Conservation (phyloP, 2,888 invertebrate species). For the Empis livida region DNA sequence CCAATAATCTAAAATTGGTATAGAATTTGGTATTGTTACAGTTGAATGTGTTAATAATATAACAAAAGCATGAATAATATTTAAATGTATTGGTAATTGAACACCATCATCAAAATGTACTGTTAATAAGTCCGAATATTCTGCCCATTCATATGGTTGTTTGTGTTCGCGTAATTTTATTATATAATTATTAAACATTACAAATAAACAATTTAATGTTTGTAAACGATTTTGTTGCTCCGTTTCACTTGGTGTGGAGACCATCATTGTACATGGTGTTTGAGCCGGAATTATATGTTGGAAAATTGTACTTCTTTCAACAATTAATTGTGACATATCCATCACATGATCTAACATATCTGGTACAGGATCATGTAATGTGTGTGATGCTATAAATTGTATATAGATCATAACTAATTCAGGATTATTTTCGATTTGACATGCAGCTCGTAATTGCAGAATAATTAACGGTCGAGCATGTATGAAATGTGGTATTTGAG, state of each 20-base stretch:
- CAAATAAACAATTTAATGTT: constrained; percentile 56
- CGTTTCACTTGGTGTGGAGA: constrained; percentile 11
- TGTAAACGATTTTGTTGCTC: constrained; percentile 31
- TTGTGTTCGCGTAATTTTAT: constrained; percentile 44
- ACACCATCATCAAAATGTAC: constrained; percentile 35
- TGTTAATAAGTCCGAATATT: constrained; percentile 34
- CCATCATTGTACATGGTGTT: constrained; percentile 26
- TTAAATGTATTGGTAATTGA: constrained; percentile 32
- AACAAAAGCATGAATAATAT: constrained; percentile 68
- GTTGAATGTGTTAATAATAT: constrained; percentile 64
- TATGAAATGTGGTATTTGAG: constrained; percentile 66
- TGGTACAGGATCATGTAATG: constrained; percentile 48
- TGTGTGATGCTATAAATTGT: constrained; percentile 67
- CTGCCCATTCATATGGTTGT: constrained; percentile 31
- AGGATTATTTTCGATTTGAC: constrained; percentile 83
- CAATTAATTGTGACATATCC: constrained; percentile 82
- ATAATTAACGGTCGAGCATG: constrained; percentile 56
- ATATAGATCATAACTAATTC: constrained; percentile 62
- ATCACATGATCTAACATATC: constrained; percentile 55
- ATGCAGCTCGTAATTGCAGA: constrained; percentile 66
- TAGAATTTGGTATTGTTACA: constrained; percentile 29
- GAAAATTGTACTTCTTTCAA: constrained; percentile 79
- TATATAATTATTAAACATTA: constrained; percentile 62
- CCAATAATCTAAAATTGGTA: constrained; percentile 67
- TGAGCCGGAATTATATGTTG: constrained; percentile 59